These are phyloP conservation scores for Redunca redunca DNA, from an alignment of 2,113 vertebrate species.

Conservation along the genomic window DNA sequence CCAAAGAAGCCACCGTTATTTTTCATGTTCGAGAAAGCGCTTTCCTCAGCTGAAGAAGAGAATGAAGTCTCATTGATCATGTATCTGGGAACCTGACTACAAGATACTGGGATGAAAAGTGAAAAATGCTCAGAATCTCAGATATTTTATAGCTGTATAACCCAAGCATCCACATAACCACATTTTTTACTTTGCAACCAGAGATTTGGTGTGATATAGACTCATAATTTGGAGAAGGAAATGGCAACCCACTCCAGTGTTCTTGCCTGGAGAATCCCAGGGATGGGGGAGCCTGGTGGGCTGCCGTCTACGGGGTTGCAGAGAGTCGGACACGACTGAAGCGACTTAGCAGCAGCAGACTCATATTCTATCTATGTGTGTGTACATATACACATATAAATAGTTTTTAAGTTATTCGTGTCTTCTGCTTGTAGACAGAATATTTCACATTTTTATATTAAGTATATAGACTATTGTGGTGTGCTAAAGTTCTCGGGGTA, in stretches of 20 bases:
- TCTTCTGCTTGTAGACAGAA: not conserved
- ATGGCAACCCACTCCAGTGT: too few relatives aligned
- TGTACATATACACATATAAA: not conserved
- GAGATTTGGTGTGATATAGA: not conserved
- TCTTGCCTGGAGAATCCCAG: too few relatives aligned
- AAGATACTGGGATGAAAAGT: not conserved
- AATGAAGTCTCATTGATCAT: not conserved
- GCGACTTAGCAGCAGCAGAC: not conserved
- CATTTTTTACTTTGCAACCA: not conserved
- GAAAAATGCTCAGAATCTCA: not conserved
- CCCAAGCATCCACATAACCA: not conserved
- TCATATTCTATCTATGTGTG: not conserved
- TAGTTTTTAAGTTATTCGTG: not conserved
- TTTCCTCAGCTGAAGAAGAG: not conserved
- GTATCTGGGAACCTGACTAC: not conserved
- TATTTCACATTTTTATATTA: not conserved
- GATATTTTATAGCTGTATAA: not conserved
- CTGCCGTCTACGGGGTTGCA: too few relatives aligned
- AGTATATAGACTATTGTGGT: not conserved
- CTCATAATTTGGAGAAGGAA: not conserved
- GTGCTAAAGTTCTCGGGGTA: not conserved
- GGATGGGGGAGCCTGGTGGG: too few relatives aligned
- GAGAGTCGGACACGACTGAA: too few relatives aligned
- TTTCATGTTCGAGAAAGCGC: not conserved
- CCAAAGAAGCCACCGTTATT: not conserved